Conservation (phyloP, 2,888 invertebrate genomes). For the Lepidochitona cinerea region DNA sequence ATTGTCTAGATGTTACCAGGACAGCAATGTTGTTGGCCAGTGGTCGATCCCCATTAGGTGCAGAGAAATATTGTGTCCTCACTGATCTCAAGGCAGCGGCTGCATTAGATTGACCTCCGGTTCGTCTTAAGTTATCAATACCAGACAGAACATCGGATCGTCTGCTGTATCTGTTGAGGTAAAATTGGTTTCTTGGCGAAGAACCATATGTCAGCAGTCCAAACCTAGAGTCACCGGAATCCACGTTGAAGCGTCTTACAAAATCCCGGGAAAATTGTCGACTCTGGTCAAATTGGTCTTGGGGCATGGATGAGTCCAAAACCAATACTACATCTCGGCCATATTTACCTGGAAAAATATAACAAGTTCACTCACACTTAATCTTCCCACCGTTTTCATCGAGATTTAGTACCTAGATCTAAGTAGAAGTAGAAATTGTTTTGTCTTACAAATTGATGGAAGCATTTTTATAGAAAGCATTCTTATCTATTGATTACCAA, state of each 20-base stretch:
- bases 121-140: neutral
- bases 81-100: neutral
- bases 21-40: constrained; percentile 51
- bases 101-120: neutral
- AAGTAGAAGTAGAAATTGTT: no score
- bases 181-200: constrained; percentile 17
- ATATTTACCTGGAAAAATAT: neutral
- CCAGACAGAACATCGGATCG: neutral
- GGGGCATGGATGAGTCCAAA: constrained; percentile 47
- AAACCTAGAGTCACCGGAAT: constrained; percentile 49
- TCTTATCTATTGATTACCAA: no score
- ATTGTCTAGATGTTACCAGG: constrained; percentile 45
- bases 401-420: no score
- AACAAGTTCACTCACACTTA: no score
- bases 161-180: neutral
- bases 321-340: constrained; percentile 42
- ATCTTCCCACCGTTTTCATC: no score
- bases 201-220: constrained; percentile 44
- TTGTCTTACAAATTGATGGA: no score
- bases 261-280: constrained; percentile 35
- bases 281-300: constrained; percentile 44
- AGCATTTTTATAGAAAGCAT: no score
- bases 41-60: constrained; percentile 47
- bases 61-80: constrained; percentile 43
- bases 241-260: constrained; percentile 44